Percentiles rank a stretch among this genome's conserved stretches.
phyloP scores from a whole-genome alignment of 1,140 invertebrate genomes.

The Procambarus clarkii region DNA sequence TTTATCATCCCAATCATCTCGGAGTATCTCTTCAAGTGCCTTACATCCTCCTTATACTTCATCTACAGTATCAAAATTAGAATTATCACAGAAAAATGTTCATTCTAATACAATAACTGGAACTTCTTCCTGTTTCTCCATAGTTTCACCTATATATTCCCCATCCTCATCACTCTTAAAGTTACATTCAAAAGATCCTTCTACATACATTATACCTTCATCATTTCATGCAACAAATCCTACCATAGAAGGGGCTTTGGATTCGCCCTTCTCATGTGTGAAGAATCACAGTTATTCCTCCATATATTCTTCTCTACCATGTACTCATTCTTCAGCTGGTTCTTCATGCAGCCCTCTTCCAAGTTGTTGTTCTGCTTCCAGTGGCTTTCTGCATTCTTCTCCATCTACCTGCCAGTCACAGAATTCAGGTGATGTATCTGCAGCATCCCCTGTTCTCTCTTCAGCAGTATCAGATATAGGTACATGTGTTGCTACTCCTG shows the following conservation, averaged over 20 bases:
- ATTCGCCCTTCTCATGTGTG: neutral
- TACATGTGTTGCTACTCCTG: too few relatives aligned
- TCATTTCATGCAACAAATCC: neutral
- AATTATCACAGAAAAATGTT: neutral
- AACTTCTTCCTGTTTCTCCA: neutral
- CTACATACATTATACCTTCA: neutral
- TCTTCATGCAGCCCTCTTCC: neutral
- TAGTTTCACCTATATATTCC: slow-evolving; percentile 6
- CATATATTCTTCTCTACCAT: slow-evolving; percentile 5
- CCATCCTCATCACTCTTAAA: neutral
- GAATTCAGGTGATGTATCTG: neutral
- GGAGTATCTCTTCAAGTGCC: neutral
- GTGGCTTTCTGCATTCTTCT: neutral
- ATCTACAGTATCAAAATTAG: neutral
- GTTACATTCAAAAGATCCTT: neutral
- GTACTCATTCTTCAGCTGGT: neutral
- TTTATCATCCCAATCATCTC: neutral
- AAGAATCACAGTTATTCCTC: slow-evolving; percentile 1
- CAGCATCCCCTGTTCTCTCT: neutral
- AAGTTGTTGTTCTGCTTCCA: neutral
- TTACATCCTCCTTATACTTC: neutral
- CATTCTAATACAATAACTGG: neutral
- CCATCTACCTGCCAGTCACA: slow-evolving; percentile 4
- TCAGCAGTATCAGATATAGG: neutral
- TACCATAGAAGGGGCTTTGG: neutral